phyloP scores from a whole-genome alignment of 2,888 invertebrate species.

The Drosophila multiciliata region DNA sequence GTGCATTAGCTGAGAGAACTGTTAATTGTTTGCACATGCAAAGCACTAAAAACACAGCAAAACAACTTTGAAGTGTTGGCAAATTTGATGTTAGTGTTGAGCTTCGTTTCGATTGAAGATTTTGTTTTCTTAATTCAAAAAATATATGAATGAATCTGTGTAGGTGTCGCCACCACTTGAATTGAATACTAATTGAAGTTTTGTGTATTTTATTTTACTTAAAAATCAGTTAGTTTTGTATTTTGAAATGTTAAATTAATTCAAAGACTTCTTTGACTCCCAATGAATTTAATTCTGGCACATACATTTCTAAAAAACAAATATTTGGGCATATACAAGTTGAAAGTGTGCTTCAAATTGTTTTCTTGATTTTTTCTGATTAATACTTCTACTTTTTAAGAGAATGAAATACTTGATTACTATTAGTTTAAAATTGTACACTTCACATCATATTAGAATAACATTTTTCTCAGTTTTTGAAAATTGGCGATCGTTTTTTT shows the following conservation, averaged over 20 bases:
- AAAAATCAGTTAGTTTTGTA: not conserved
- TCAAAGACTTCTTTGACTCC: not conserved
- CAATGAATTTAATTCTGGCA: not conserved
- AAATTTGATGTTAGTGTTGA: constrained; percentile 5
- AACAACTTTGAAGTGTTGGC: constrained; percentile 5
- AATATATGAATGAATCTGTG: not conserved
- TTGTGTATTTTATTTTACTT: not conserved
- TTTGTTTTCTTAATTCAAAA: not conserved
- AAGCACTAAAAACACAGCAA: constrained; percentile 32
- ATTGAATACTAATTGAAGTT: not conserved
- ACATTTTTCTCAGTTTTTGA: not conserved
- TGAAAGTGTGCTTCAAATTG: not conserved
- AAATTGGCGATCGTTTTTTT: not conserved
- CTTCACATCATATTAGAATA: not conserved
- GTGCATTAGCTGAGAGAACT: constrained; percentile 72
- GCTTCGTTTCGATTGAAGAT: not conserved
- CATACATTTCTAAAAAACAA: fast-evolving
- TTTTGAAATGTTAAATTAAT: not conserved
- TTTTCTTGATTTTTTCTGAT: not conserved
- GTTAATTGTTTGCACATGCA: constrained; percentile 68
- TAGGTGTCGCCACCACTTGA: too few species aligned
- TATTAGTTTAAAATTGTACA: not conserved
- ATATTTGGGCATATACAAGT: not conserved
- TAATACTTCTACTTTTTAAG: not conserved
- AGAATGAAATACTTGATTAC: not conserved